These are phyloP conservation scores for Tolmerus cingulatus DNA, from an alignment of 2,888 invertebrate genomes.

Conservation along the genomic window DNA sequence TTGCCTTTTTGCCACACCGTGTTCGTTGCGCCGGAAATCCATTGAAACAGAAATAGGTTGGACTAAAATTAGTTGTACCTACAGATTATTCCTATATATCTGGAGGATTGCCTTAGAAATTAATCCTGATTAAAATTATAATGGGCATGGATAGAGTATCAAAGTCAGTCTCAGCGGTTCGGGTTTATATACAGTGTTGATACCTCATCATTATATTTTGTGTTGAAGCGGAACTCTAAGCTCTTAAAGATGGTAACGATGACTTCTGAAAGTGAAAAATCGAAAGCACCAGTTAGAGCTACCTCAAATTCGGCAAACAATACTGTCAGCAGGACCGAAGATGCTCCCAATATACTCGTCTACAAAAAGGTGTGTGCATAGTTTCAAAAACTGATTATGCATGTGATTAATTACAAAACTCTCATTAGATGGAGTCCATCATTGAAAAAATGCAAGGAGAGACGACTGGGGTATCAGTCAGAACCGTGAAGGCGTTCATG, in stretches of 20 bases:
- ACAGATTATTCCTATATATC: background rate
- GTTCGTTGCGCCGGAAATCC: background rate
- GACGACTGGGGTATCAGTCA: slow-evolving; percentile 89
- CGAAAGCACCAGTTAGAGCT: slow-evolving; percentile 51
- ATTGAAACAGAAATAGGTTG: background rate
- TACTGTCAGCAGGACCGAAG: slow-evolving; percentile 65
- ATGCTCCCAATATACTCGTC: slow-evolving; percentile 87
- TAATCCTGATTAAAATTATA: background rate
- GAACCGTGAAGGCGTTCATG: slow-evolving; percentile 98
- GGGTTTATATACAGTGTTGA: background rate
- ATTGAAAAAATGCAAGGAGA: slow-evolving; percentile 97
- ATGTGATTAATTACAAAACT: background rate
- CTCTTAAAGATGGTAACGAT: slow-evolving; percentile 61
- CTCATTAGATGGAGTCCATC: slow-evolving; percentile 89
- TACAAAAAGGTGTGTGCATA: slow-evolving; percentile 78
- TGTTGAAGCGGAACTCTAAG: background rate
- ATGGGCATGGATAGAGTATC: background rate
- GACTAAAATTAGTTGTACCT: background rate
- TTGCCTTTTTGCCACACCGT: slow-evolving; percentile 18
- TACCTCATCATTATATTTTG: background rate
- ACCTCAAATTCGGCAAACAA: slow-evolving; percentile 27
- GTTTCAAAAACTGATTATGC: background rate
- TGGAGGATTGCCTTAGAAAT: background rate
- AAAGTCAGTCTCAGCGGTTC: background rate
- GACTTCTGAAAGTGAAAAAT: slow-evolving; percentile 63